These are phyloP conservation scores for Neosalanx taihuensis DNA, from an alignment of 2,797 vertebrate species.

Conservation along the genomic window DNA sequence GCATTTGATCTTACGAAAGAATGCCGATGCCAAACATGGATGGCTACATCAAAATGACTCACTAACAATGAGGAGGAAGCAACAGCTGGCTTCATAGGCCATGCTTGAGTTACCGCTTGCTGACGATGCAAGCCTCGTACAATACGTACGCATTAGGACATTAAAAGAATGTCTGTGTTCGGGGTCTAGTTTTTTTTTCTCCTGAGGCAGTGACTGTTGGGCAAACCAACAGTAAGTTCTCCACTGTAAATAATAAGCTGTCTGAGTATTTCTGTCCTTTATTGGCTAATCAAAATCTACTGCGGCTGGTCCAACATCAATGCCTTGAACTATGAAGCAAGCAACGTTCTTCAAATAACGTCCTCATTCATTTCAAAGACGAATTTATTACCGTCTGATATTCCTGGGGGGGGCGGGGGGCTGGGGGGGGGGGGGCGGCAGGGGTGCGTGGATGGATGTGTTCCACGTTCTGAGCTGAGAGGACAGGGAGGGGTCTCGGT, in stretches of 20 bases:
- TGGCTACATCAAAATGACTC: conserved; percentile 8
- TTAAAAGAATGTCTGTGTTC: neutral
- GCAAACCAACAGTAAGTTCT: too few species aligned
- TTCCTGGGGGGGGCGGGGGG: conserved; percentile 18
- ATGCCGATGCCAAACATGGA: conserved; percentile 33
- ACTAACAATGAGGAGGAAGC: conserved; percentile 1
- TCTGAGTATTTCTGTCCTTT: neutral
- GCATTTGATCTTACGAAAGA: conserved; percentile 43
- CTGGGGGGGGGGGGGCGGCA: too few species aligned
- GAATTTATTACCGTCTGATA: conserved; percentile 33
- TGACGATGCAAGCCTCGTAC: neutral
- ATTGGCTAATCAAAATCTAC: neutral
- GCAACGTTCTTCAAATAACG: conserved; percentile 17
- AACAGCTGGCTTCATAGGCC: neutral
- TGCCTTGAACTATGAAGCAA: conserved; percentile 31
- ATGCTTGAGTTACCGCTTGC: neutral
- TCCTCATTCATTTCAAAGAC: conserved; percentile 24
- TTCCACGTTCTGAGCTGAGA: conserved; percentile 33
- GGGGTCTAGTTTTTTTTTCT: neutral
- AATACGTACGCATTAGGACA: neutral
- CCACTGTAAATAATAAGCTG: neutral
- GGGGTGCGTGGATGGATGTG: conserved; percentile 20
- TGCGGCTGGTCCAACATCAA: conserved; percentile 21
- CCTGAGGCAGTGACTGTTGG: neutral
- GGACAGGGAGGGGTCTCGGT: conserved; percentile 17